Conservation (phyloP, 1,140 invertebrate species). For the Meloidogyne chitwoodi region DNA sequence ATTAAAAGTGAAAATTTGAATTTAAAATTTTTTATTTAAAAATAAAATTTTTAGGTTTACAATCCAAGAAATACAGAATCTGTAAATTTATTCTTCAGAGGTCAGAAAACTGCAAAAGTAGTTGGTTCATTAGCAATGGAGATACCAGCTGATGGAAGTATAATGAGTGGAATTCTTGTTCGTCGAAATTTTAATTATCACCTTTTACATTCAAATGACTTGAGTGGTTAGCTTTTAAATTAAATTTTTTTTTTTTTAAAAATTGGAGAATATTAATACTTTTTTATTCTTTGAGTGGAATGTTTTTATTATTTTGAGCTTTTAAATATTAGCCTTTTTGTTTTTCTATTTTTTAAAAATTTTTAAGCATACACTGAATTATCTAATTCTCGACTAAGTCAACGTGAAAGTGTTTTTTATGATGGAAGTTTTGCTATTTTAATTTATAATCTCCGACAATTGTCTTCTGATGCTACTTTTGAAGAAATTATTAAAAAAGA, state of each 20-base stretch:
- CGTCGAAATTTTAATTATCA: constrained; percentile 98
- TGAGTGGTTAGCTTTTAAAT: constrained; percentile 61
- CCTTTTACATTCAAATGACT: constrained; percentile 80
- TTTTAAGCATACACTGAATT: constrained; percentile 88
- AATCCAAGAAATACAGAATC: constrained; percentile 91
- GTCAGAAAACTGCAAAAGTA: constrained; percentile 95
- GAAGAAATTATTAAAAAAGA: constrained; percentile 2
- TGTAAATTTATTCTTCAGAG: constrained; percentile 86
- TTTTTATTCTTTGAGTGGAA: no score
- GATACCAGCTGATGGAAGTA: constrained; percentile 29
- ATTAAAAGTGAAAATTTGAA: background rate
- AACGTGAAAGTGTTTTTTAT: constrained; percentile 82
- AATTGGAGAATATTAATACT: no score
- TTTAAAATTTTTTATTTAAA: background rate
- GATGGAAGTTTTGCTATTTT: constrained; percentile 73
- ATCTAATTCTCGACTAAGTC: constrained; percentile 82
- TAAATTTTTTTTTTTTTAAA: background rate
- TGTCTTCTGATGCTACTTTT: constrained; percentile 70
- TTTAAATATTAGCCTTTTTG: no score
- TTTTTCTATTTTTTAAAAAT: background rate
- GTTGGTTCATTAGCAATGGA: constrained; percentile 39
- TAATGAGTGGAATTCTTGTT: constrained; percentile 75
- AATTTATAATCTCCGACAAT: constrained; percentile 76
- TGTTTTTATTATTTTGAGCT: no score
- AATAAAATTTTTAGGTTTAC: constrained; percentile 67